Conservation (phyloP, 1,140 invertebrate species). For the Asbolus verrucosus region DNA sequence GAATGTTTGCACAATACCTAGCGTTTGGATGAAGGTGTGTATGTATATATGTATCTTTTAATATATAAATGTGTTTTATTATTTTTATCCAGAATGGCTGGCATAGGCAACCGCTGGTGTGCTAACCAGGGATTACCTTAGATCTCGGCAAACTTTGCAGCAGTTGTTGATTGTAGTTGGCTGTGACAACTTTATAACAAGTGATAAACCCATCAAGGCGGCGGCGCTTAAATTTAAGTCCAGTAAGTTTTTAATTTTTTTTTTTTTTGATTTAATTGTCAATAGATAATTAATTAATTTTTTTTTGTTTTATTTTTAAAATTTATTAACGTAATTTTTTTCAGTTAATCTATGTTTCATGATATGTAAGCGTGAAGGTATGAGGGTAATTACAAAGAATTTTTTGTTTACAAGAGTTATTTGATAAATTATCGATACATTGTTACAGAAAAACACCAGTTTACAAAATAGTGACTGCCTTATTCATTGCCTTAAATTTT, state of each 20-base stretch:
- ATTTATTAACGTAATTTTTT: no score
- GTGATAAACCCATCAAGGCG: constrained; percentile 22
- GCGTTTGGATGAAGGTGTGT: neutral
- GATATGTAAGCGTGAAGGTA: no score
- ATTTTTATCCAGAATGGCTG: constrained; percentile 18
- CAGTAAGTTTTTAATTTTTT: constrained; percentile 18
- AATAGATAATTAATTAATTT: no score
- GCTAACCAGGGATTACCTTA: constrained; percentile 25
- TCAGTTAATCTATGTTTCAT: no score
- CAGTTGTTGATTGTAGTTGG: constrained; percentile 45
- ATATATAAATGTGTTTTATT: constrained; percentile 11
- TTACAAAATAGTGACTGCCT: neutral
- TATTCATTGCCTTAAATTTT: constrained; percentile 2
- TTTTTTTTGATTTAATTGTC: neutral
- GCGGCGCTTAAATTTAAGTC: constrained; percentile 11
- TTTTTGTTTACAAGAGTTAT: constrained; percentile 17
- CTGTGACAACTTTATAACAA: constrained; percentile 40
- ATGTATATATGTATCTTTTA: neutral
- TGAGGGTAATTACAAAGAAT: constrained; percentile 3
- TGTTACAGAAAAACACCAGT: neutral
- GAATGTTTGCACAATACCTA: neutral
- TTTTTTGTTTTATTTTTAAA: neutral
- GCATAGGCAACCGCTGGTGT: constrained; percentile 16
- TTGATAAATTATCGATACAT: constrained; percentile 24
- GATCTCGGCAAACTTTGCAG: constrained; percentile 38